A percentile compares a stretch with the other conserved stretches of the same genome.
phyloP scores from a whole-genome alignment of 2,888 invertebrate species.

The Scaptomyza caliginosa region DNA sequence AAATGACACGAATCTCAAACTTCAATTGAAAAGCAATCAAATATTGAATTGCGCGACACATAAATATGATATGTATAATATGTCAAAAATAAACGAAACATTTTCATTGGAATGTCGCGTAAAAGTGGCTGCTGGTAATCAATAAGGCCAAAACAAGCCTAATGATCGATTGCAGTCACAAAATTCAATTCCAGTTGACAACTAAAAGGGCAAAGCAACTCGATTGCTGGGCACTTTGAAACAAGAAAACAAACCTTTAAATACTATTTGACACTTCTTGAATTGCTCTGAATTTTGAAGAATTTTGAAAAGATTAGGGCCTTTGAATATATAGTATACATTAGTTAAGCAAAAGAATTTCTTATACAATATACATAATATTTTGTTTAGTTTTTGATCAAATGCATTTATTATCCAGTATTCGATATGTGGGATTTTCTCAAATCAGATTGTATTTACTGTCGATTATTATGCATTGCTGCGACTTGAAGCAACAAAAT shows the following conservation, averaged over 20 bases:
- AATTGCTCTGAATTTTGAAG: constrained; percentile 64
- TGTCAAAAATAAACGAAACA: constrained; percentile 51
- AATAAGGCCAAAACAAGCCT: constrained; percentile 30
- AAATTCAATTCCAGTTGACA: constrained; percentile 45
- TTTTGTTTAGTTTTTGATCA: too few relatives aligned
- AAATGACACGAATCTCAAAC: constrained; percentile 54
- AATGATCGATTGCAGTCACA: constrained; percentile 68
- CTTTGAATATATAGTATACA: constrained; percentile 40
- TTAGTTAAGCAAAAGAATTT: too few relatives aligned
- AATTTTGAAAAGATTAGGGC: constrained; percentile 66
- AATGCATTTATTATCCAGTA: background rate
- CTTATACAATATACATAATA: too few relatives aligned
- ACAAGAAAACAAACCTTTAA: constrained; percentile 28
- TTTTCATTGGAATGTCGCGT: constrained; percentile 62
- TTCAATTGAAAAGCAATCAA: constrained; percentile 16
- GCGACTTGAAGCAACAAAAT: constrained; percentile 32
- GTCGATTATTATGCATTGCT: constrained; percentile 34
- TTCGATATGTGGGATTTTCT: constrained; percentile 1
- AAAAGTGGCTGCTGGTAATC: constrained; percentile 68
- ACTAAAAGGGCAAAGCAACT: constrained; percentile 17
- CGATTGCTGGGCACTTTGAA: constrained; percentile 19
- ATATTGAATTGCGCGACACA: constrained; percentile 32
- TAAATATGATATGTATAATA: too few relatives aligned
- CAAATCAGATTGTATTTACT: constrained; percentile 12
- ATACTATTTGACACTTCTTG: constrained; percentile 63